Conservation (phyloP, 2,888 invertebrate genomes). For the Lithophane ornitopus region DNA sequence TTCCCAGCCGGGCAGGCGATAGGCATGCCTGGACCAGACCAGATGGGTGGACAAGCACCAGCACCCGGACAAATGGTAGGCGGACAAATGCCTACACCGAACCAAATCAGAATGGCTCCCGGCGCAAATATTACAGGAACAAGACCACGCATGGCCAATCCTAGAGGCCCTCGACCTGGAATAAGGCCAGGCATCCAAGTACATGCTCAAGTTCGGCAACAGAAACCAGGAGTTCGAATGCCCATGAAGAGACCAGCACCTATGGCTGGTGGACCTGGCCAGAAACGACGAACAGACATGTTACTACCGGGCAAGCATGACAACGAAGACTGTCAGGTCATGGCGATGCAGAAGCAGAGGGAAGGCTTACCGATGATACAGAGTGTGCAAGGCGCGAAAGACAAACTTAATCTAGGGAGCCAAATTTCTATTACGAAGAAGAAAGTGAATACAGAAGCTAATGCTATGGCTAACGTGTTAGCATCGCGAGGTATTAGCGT, state of each 20-base stretch:
- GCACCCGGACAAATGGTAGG: conserved; percentile 75
- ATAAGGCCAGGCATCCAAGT: conserved; percentile 86
- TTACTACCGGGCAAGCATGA: conserved; percentile 93
- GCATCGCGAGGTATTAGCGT: conserved; percentile 95
- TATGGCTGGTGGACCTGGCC: conserved; percentile 73
- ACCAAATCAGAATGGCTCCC: conserved; percentile 83
- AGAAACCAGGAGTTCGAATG: conserved; percentile 81
- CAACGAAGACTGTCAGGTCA: conserved; percentile 94
- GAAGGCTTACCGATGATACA: conserved; percentile 94
- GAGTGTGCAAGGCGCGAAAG: conserved; percentile 92
- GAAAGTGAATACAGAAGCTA: conserved; percentile 92
- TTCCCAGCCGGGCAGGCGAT: conserved; percentile 81
- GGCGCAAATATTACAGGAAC: conserved; percentile 78
- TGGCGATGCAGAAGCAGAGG: conserved; percentile 93
- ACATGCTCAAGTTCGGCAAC: conserved; percentile 83
- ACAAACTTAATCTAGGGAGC: conserved; percentile 93
- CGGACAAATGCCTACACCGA: conserved; percentile 81
- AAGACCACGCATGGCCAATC: conserved; percentile 81
- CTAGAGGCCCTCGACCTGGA: conserved; percentile 80
- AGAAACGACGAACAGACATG: conserved; percentile 91
- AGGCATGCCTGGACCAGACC: conserved; percentile 73
- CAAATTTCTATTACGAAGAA: conserved; percentile 93
- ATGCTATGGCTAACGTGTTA: conserved; percentile 94
- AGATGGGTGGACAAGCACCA: conserved; percentile 66
- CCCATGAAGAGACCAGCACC: conserved; percentile 83